Evolutionary conservation across 2,113 vertebrate species (phyloP), one percentile per base, ranked within the genome.

Genomic region (Cololabis saira): DNA sequence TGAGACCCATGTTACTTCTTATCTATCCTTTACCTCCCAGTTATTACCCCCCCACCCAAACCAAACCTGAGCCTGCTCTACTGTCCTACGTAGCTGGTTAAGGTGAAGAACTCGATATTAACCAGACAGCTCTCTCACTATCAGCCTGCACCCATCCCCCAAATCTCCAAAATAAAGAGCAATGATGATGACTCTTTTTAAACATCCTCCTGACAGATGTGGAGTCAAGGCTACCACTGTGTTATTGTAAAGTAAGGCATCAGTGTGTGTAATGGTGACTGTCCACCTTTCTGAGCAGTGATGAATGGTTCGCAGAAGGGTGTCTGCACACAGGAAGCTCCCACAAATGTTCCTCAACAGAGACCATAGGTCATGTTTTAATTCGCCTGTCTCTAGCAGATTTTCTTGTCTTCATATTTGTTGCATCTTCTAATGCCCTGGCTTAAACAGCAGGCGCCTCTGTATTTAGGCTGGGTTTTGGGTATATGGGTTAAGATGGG

Each of bases 171-270:
- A 95, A 96, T 94, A 95, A 92, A 95, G 94, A 94, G 91, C 95
- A 94, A 96, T 96, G 96, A 96, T 94, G 93, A 93, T 93, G 93
- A 92, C 92, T 74, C 64, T 74, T 95, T 95, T 95, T 95, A 96
- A 96, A 96, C 95, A 95, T 91, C 93, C 90, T 79, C 89, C 82
- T 95, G 95, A 95, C 94, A 94, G 93, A 95, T 95, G 93, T 93
- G 92, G 78, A 89, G 93, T 92, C 90, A 78, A 87, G 89, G 71
- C 78, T 82, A 80, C 78, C 17, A 75, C 65, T 33, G 61, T 91
- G 90, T 90, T 90, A 90, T 90, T 87, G 79, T 85, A 80, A 87
- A 87, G 81, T 40, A 72, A 70, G 78, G 71, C 70, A 55, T 87
- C 67, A 9, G 80, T 58, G 67, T 76, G 72, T 86, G 92, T 94